These are phyloP conservation scores for Anser brachyrhynchus DNA, from an alignment of 2,113 vertebrate genomes.

Conservation along the genomic window DNA sequence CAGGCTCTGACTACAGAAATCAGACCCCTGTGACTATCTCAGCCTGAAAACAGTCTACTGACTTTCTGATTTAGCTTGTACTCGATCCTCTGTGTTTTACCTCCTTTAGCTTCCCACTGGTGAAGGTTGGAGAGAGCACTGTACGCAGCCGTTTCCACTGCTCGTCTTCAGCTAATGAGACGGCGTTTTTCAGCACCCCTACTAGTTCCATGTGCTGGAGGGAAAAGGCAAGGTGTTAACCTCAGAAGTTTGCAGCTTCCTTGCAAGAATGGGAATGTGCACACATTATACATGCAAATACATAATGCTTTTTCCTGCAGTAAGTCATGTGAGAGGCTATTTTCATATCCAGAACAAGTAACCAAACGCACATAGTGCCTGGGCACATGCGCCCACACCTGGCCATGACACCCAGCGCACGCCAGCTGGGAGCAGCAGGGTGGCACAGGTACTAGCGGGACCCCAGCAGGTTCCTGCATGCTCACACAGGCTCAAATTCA, in stretches of 20 bases:
- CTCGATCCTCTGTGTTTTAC: constrained; percentile 46
- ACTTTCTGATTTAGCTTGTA: neutral
- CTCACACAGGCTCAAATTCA: neutral
- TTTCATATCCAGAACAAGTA: neutral
- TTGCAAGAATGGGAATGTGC: neutral
- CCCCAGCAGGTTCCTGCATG: rapidly evolving
- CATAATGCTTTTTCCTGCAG: neutral
- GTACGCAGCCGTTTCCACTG: constrained; percentile 83
- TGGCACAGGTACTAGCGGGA: rapidly evolving
- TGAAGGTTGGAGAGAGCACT: constrained; percentile 84
- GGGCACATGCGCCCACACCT: rapidly evolving
- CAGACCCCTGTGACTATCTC: neutral
- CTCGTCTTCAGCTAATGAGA: constrained; percentile 76
- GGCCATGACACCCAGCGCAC: rapidly evolving
- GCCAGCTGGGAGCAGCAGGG: neutral
- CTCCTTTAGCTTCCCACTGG: constrained; percentile 87
- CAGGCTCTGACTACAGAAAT: neutral
- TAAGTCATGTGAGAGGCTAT: neutral
- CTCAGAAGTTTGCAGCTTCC: neutral
- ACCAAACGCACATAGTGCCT: neutral
- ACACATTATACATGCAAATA: neutral
- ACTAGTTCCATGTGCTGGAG: constrained; percentile 32
- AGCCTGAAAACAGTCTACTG: neutral
- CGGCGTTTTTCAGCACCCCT: constrained; percentile 38
- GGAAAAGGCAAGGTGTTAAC: neutral